Evolutionary conservation across 1,140 invertebrate species (phyloP), one percentile per base, ranked within the genome.

Genomic region (Dreissena polymorpha): DNA sequence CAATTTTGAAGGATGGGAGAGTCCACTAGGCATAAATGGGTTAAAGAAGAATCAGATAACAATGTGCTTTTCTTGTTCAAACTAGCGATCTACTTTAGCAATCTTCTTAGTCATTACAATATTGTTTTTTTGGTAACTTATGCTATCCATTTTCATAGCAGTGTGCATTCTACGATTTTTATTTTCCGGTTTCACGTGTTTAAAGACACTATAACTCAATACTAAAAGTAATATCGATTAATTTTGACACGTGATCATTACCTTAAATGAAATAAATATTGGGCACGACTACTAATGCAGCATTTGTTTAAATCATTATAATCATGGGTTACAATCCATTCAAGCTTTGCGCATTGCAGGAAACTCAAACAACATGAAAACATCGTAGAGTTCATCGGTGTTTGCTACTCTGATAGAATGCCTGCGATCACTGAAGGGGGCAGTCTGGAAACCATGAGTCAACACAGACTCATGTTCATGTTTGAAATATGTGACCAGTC

Each of bases 301-400:
- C 39, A 39, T 39, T 5, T 39, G 2, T 39, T 5, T 39, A 8
- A 39, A 39, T 39, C 39, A 39, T 39, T 39, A 39, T 5, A 2
- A 39, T 39, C 39, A 39, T n/a, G n/a, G n/a, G n/a, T 39, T 39
- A 39, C 39, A 39, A 39, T 39, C 39, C 39, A 39, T 39, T 39
- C 16, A 10, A 27, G 60, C 8, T 75, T 63, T 29, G 23, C 64
- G 18, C 18, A 14, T 68, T 27, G 49, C 16, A 80, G 68, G 14
- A 60, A 72, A 27, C 53, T 80, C 18, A 13, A 64, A 21, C 39
- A 39, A 39, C 79, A 82, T 57, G 49, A 27, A 64, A 82, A 82
- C 39, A 74, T 73, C n/a, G 71, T 82, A 12, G 39, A 67, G 64
- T 51, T 82, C 10, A 23, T 71, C 21, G 79, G 79, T 25, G 64